Evolutionary conservation across 2,888 invertebrate genomes (phyloP).

Genomic region (Argynnis bischoffii): DNA sequence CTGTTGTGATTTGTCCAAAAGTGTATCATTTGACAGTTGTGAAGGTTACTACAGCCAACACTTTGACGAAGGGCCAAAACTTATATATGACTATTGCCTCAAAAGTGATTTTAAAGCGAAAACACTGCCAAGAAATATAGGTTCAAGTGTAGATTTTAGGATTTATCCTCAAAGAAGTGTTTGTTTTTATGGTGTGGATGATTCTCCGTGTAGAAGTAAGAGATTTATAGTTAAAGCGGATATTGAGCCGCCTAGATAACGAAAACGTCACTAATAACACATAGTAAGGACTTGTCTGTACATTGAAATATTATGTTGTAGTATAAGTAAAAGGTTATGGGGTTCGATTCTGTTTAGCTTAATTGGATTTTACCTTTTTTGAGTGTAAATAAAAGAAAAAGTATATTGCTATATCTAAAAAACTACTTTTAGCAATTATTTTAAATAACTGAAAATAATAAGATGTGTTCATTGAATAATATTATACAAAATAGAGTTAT

Average conservation of each 20-base stretch:
- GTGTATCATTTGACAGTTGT: slow-evolving; percentile 62
- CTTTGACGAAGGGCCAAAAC: slow-evolving; percentile 65
- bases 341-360: too few species aligned
- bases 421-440: too few species aligned
- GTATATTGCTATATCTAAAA: too few species aligned
- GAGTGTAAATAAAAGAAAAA: too few species aligned
- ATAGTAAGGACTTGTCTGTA: not conserved
- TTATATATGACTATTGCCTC: slow-evolving; percentile 70
- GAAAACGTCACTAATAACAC: slow-evolving; percentile 35
- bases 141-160: slow-evolving; percentile 62
- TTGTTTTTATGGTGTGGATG: slow-evolving; percentile 65
- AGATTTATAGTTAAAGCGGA: slow-evolving; percentile 68
- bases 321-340: not conserved
- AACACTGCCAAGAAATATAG: slow-evolving; percentile 70
- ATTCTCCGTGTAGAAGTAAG: slow-evolving; percentile 50
- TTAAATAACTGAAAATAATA: too few species aligned
- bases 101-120: slow-evolving; percentile 71
- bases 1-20: slow-evolving; percentile 59
- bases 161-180: slow-evolving; percentile 63
- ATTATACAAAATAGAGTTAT: too few species aligned
- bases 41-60: slow-evolving; percentile 72
- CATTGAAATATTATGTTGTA: not conserved
- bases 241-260: slow-evolving; percentile 72
- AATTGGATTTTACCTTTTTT: too few species aligned
- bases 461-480: too few species aligned